These are phyloP conservation scores for Eretmocerus hayati DNA, from an alignment of 2,888 invertebrate genomes.

Conservation along the genomic window DNA sequence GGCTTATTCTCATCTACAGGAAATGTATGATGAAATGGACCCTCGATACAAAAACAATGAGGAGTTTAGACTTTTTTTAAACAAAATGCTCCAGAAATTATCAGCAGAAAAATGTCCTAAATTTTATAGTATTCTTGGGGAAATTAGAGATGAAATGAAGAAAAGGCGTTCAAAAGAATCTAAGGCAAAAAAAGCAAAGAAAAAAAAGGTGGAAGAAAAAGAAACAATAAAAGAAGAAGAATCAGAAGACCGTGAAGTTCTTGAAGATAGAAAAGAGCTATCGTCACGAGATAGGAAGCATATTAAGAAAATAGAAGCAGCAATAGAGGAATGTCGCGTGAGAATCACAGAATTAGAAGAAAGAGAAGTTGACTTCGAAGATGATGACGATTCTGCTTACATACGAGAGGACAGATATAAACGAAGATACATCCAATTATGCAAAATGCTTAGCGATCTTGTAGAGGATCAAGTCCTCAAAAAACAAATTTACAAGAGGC, in stretches of 20 bases:
- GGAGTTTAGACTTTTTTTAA: conserved; percentile 29
- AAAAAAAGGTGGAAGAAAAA: neutral
- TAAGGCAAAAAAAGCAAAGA: conserved; percentile 1
- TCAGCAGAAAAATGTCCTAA: conserved; percentile 19
- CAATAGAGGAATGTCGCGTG: conserved; percentile 56
- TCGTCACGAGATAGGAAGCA: conserved; percentile 6
- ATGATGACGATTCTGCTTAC: conserved; percentile 67
- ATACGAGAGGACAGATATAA: conserved; percentile 60
- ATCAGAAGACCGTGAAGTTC: neutral
- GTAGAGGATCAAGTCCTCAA: conserved; percentile 32
- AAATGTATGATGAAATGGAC: conserved; percentile 31
- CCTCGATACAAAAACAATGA: conserved; percentile 25
- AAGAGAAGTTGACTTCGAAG: conserved; percentile 66
- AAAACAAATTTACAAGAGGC: conserved; percentile 20
- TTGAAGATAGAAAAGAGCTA: neutral
- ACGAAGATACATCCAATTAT: conserved; percentile 32
- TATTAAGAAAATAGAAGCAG: conserved; percentile 16
- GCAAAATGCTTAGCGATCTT: conserved; percentile 29
- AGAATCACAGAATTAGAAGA: conserved; percentile 63
- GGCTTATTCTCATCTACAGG: conserved; percentile 33
- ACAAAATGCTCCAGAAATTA: conserved; percentile 23
- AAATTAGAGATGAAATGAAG: conserved; percentile 34
- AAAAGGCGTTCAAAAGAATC: too few relatives aligned
- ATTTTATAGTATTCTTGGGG: conserved; percentile 27
- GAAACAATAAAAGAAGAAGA: neutral